Conservation (phyloP, 2,888 invertebrate species). For the Megastigmus dorsalis region DNA sequence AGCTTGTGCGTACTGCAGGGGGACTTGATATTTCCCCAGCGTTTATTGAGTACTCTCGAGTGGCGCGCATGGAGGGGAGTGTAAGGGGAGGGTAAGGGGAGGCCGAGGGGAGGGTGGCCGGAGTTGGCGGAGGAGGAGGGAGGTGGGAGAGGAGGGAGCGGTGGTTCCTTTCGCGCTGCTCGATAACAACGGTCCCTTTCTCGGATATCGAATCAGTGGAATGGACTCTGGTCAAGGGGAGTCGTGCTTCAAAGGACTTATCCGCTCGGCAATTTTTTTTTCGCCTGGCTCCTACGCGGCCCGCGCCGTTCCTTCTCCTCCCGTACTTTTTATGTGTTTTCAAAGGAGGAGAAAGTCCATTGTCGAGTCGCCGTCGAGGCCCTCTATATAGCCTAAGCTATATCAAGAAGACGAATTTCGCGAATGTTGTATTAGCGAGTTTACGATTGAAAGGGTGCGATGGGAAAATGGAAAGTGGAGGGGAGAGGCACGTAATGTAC, state of each 20-base stretch:
- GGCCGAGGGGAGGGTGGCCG: not conserved
- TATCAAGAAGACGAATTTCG: conserved; percentile 37
- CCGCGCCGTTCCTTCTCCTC: not conserved
- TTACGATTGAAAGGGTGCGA: conserved; percentile 14
- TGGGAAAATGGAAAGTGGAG: not conserved
- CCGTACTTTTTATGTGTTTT: conserved; percentile 10
- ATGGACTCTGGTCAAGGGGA: conserved; percentile 43
- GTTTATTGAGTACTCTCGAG: not conserved
- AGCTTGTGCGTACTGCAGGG: not conserved
- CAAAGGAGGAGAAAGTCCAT: not conserved
- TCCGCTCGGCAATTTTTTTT: conserved; percentile 40
- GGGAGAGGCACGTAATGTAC: not conserved
- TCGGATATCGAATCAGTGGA: conserved; percentile 50
- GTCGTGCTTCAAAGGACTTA: conserved; percentile 39
- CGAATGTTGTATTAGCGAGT: conserved; percentile 27
- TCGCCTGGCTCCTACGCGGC: not conserved
- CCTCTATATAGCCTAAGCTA: not conserved
- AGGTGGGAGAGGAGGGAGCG: too few relatives aligned
- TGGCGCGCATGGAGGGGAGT: conserved; percentile 6
- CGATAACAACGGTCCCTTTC: conserved; percentile 43
- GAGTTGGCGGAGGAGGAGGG: not conserved
- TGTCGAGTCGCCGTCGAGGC: not conserved
- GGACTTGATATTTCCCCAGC: conserved; percentile 14
- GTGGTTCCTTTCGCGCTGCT: not conserved
- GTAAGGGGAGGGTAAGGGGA: not conserved